Conservation (phyloP, 2,888 invertebrate genomes). For the Eupsilia transversa region DNA sequence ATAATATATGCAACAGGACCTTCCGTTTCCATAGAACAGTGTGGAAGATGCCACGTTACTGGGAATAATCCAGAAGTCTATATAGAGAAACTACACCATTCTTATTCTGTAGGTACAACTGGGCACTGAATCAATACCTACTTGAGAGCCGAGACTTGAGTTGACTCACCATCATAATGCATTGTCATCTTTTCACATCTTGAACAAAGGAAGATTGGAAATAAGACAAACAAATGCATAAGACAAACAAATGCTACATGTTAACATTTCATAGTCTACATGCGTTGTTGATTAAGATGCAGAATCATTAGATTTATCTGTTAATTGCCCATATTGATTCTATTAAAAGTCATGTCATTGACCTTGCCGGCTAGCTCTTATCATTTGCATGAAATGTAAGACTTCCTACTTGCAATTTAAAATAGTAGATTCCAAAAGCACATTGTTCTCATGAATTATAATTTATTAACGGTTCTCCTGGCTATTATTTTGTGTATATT, state of each 20-base stretch:
- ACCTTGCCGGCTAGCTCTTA: conserved; percentile 34
- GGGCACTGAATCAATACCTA: conserved; percentile 25
- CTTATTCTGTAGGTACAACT: neutral
- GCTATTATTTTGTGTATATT: neutral
- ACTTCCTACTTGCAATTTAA: conserved; percentile 20
- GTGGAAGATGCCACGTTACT: conserved; percentile 17
- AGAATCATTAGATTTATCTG: neutral
- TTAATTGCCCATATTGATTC: conserved; percentile 13
- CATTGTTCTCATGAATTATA: conserved; percentile 43
- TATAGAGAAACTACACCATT: neutral
- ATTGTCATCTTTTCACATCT: conserved; percentile 41
- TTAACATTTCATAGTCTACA: no score
- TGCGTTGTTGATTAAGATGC: neutral
- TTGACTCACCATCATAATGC: conserved; percentile 40
- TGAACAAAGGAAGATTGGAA: conserved; percentile 34
- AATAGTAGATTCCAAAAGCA: neutral
- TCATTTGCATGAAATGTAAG: conserved; percentile 15
- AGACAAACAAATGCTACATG: conserved; percentile 3
- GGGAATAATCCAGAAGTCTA: conserved; percentile 43
- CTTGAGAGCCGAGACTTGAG: neutral
- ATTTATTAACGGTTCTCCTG: neutral
- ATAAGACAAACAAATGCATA: conserved; percentile 16
- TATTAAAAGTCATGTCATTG: conserved; percentile 56
- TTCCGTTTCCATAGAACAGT: conserved; percentile 44
- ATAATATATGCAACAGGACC: neutral